Evolutionary conservation across 2,113 vertebrate genomes (phyloP), one percentile per base, ranked within the genome.

Genomic region (Pipa parva): DNA sequence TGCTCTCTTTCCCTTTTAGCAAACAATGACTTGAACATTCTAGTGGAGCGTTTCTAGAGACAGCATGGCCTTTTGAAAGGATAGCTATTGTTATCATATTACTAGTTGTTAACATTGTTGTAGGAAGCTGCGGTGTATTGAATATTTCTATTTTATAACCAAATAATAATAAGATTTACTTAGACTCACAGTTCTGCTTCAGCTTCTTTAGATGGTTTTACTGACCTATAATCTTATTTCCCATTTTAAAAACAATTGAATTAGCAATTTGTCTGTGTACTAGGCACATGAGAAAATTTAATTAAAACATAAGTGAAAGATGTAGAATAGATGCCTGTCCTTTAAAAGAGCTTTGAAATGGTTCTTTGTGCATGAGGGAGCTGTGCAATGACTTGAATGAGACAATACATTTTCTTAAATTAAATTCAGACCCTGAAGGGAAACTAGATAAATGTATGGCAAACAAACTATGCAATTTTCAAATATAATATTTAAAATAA

Each of bases 361-460:
- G 20, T 60, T 61, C 36, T 54, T 13, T 59, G 58, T 54, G 58
- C 57, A 54, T 54, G 66, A 70, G 33, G 58, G 58, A 70, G 37
- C 39, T 42, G 33, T 54, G 49, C 57, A 54, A 27, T 61, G 57
- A 61, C 45, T 70, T 61, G 66, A 45, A 49, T 54, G 66, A 60
- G 48, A 70, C 49, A 27, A 52, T 70, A 61, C 57, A 70, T 70
- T 70, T 70, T 70, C 66, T 61, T 61, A 54, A 70, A 70, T 70
- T 70, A 70, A 70, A 70, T 70, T 70, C 49, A 70, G 48, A 45
- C 66, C 66, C 66, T 61, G 66, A 70, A 70, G 66, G 66, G 31
- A 69, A 70, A 61, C 66, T 22, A 70, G 58, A 70, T 70, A 70
- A 61, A 60, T 54, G 48, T 21, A 4, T 61, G 48, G 58, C 66